These are phyloP conservation scores for Pristionchus exspectatus DNA, from an alignment of 2,888 invertebrate species.

Conservation along the genomic window DNA sequence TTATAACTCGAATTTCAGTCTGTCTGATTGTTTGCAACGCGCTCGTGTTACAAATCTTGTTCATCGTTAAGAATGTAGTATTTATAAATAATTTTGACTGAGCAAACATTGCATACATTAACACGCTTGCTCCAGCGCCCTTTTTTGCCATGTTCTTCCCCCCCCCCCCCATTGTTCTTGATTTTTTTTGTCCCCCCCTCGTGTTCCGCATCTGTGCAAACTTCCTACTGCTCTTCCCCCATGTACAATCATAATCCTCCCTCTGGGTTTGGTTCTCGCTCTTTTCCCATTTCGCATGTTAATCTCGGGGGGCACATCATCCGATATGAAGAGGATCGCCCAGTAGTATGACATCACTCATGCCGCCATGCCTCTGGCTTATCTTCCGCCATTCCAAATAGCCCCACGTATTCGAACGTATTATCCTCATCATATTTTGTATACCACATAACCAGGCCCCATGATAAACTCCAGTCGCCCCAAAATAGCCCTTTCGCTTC, in stretches of 20 bases:
- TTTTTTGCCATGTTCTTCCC: background rate
- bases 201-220: conserved; percentile 14
- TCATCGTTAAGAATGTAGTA: too few species aligned
- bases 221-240: conserved; percentile 15
- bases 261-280: background rate
- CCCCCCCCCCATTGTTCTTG: background rate
- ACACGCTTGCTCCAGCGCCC: too few species aligned
- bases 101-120: too few species aligned
- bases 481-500: background rate
- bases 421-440: background rate
- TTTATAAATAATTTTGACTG: too few species aligned
- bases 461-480: background rate
- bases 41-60: too few species aligned
- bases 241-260: conserved; percentile 34
- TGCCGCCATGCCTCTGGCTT: too few species aligned
- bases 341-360: too few species aligned
- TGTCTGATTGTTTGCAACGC: too few species aligned
- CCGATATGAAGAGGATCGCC: too few species aligned
- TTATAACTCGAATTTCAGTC: too few species aligned
- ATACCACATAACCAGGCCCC: background rate
- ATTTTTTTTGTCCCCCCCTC: background rate
- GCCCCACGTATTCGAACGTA: background rate
- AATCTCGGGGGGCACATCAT: background rate
- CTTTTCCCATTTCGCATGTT: background rate
- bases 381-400: background rate